Conservation (phyloP, 2,888 invertebrate genomes). For the Steinernema carpocapsae region DNA sequence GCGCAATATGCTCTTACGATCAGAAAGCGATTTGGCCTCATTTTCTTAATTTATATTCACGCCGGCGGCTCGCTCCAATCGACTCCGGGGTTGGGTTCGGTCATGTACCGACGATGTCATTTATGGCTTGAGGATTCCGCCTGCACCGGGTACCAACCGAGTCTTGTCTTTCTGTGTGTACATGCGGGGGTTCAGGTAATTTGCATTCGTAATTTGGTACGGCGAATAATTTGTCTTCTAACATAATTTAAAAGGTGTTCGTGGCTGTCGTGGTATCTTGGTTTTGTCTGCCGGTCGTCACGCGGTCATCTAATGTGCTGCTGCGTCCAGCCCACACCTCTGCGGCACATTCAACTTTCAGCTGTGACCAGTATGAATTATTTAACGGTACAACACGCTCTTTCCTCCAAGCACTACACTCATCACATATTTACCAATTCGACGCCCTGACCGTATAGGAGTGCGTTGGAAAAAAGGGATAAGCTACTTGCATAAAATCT, state of each 20-base stretch:
- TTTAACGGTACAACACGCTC: slow-evolving; percentile 16
- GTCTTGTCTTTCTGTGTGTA: not conserved
- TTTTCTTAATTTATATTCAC: slow-evolving; percentile 27
- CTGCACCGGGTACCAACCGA: not conserved
- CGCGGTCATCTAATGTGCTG: not conserved
- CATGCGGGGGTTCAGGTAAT: not conserved
- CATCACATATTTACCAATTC: slow-evolving; percentile 21
- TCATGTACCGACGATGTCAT: slow-evolving; percentile 25
- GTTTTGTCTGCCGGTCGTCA: too few relatives aligned
- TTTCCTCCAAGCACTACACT: not conserved
- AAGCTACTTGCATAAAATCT: too few relatives aligned
- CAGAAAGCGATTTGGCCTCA: slow-evolving; percentile 30
- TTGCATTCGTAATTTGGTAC: slow-evolving; percentile 23
- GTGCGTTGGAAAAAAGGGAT: too few relatives aligned
- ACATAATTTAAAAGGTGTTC: not conserved
- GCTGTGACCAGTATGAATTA: slow-evolving; percentile 20
- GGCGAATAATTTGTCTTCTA: slow-evolving; percentile 21
- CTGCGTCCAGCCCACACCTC: not conserved
- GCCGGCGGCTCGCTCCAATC: not conserved
- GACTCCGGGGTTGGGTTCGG: not conserved
- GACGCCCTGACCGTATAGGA: not conserved
- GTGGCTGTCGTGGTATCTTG: slow-evolving; percentile 5
- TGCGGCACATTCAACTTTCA: not conserved
- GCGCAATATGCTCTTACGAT: slow-evolving; percentile 5
- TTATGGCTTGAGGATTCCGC: slow-evolving; percentile 13